Conservation (phyloP, 2,113 vertebrate genomes). For the Pavo muticus region DNA sequence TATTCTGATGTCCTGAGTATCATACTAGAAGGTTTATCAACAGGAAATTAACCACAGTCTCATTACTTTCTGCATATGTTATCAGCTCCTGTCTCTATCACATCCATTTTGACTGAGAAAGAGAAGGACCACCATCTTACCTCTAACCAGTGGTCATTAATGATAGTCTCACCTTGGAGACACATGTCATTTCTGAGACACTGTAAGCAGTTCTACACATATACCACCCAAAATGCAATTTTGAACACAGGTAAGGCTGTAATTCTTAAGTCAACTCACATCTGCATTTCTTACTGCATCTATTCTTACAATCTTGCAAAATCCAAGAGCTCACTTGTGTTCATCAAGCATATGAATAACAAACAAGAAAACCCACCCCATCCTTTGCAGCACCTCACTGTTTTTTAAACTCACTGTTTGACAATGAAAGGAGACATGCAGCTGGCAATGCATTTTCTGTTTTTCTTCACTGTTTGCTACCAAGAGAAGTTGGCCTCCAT, state of each 20-base stretch:
- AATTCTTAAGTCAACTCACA: neutral
- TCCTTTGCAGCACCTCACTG: neutral
- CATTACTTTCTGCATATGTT: neutral
- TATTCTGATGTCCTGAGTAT: slow-evolving; percentile 26
- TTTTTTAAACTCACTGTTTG: neutral
- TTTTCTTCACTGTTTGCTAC: neutral
- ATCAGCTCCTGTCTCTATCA: neutral
- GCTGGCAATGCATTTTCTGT: neutral
- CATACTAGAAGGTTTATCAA: slow-evolving; percentile 52
- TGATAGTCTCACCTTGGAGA: neutral
- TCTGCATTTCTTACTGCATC: neutral
- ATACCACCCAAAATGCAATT: neutral
- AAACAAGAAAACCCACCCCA: neutral
- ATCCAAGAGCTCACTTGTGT: neutral
- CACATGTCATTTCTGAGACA: neutral
- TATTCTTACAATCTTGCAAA: neutral
- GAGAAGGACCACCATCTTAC: neutral
- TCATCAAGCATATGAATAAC: neutral
- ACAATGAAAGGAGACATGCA: neutral
- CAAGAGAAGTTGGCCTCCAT: neutral
- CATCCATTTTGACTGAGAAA: neutral
- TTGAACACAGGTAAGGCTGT: neutral
- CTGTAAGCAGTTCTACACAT: neutral
- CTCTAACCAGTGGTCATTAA: neutral
- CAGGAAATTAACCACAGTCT: slow-evolving; percentile 45